Conservation (phyloP, 2,113 vertebrate species). For the Phocoena phocoena region DNA sequence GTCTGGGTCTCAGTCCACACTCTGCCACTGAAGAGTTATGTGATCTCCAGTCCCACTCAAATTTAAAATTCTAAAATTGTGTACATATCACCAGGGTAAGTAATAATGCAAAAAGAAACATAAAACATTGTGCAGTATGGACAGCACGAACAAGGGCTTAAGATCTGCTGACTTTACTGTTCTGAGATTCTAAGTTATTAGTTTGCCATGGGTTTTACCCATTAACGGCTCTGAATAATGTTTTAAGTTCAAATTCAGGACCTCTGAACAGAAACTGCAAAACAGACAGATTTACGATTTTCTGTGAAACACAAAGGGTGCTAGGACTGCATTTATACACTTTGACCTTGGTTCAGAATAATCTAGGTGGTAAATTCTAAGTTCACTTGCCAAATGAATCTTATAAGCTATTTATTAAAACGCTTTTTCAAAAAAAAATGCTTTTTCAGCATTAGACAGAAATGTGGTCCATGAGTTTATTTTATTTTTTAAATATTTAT, state of each 20-base stretch:
- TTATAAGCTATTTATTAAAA: not conserved
- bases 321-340: not conserved
- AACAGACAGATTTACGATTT: not conserved
- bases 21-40: not conserved
- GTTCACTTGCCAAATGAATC: not conserved
- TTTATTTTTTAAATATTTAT: too few relatives aligned
- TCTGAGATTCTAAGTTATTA: not conserved
- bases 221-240: not conserved
- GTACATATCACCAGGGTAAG: not conserved
- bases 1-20: not conserved
- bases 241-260: conserved; percentile 10
- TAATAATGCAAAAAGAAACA: conserved; percentile 32
- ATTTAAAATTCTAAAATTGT: not conserved
- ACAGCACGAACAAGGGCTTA: not conserved
- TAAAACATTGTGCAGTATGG: not conserved
- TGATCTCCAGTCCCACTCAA: not conserved
- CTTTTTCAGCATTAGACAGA: not conserved
- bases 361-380: not conserved
- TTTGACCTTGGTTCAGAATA: not conserved
- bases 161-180: not conserved
- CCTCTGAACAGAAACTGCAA: not conserved
- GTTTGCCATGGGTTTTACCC: not conserved
- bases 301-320: not conserved
- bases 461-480: not conserved
- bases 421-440: not conserved